Evolutionary conservation across 2,113 vertebrate species (phyloP).

Genomic region (Phalacrocorax aristotelis): DNA sequence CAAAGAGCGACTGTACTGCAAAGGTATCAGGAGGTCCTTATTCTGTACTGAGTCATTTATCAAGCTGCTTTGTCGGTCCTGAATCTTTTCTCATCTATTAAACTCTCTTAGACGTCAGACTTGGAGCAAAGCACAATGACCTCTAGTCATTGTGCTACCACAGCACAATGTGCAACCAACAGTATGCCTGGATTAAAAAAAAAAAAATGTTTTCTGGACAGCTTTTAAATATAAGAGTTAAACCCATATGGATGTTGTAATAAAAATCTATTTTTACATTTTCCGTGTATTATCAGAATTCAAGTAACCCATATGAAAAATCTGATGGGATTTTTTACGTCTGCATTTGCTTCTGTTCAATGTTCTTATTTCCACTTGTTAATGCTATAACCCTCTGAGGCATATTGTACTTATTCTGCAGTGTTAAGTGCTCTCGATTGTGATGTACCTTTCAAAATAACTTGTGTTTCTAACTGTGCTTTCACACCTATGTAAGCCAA

Average conservation of each 20-base stretch:
- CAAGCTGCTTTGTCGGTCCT: not conserved
- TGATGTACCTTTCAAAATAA: not conserved
- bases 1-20: not conserved
- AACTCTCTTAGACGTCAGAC: not conserved
- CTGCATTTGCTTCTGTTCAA: not conserved
- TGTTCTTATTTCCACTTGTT: not conserved
- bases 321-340: not conserved
- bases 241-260: not conserved
- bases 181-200: not conserved
- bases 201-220: not conserved
- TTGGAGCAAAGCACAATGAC: not conserved
- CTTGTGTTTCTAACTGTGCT: not conserved
- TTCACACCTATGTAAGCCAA: not conserved
- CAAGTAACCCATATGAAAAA: not conserved
- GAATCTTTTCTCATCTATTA: not conserved
- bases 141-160: not conserved
- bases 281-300: not conserved
- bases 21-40: not conserved
- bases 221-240: not conserved
- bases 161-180: too few species aligned
- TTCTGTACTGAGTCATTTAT: not conserved
- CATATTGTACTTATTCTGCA: not conserved
- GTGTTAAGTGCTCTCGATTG: not conserved
- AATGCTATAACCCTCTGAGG: not conserved
- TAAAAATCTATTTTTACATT: not conserved